phyloP scores from a whole-genome alignment of 2,113 vertebrate species.

The Malurus elegans region DNA sequence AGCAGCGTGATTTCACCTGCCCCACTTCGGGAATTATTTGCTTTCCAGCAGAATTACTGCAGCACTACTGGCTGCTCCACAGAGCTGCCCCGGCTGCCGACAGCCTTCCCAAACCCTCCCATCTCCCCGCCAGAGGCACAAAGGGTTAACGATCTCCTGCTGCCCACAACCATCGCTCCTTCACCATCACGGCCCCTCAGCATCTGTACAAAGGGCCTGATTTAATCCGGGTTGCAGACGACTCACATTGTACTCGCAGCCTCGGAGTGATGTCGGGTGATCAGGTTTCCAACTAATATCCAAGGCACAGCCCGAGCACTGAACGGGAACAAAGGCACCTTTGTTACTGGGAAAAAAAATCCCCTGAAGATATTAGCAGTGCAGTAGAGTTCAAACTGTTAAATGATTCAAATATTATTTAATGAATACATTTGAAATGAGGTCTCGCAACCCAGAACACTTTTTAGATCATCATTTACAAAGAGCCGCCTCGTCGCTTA shows the following conservation, averaged over 20 bases:
- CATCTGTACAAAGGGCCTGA: constrained; percentile 51
- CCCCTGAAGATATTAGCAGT: constrained; percentile 67
- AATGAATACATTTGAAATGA: constrained; percentile 48
- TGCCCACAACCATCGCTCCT: not conserved
- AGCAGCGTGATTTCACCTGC: not conserved
- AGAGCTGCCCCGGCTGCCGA: fast-evolving
- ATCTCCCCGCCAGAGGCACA: not conserved
- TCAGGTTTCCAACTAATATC: constrained; percentile 70
- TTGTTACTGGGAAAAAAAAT: constrained; percentile 55
- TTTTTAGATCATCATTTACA: constrained; percentile 29
- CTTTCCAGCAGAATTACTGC: not conserved
- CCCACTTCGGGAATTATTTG: not conserved
- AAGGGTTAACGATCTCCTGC: constrained; percentile 9
- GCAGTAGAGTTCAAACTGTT: constrained; percentile 49
- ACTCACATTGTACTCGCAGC: constrained; percentile 28
- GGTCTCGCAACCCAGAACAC: constrained; percentile 35
- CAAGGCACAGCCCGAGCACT: constrained; percentile 40
- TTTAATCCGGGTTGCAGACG: constrained; percentile 53
- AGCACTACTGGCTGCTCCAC: fast-evolving
- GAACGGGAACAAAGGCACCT: constrained; percentile 66
- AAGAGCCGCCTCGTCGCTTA: not conserved
- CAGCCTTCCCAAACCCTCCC: not conserved
- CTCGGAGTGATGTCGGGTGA: constrained; percentile 32
- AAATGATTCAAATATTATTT: constrained; percentile 65
- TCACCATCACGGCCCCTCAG: not conserved